Evolutionary conservation across 2,113 vertebrate species (phyloP), one percentile per base, ranked within the genome.

Genomic region (Scomber colias): DNA sequence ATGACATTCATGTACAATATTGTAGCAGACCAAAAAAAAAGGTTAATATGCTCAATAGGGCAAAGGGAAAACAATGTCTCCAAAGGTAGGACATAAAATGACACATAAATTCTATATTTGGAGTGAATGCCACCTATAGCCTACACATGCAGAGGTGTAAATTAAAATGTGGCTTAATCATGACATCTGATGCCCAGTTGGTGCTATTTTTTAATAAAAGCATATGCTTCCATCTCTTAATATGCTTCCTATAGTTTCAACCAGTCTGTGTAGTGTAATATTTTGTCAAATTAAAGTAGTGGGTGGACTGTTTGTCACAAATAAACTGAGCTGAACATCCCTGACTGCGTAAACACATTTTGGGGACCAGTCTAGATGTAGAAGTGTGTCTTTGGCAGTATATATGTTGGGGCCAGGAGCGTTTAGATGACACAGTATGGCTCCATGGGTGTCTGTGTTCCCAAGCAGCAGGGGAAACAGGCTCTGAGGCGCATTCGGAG

Each of bases 401-500:
- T 65, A 16, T 35, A 1, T 3, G 4, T 40, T 40, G 19, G 72
- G 21, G 21, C 7, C 62, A 72, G 92, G 65, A 56, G 86, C 17
- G 44, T 84, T 94, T 90, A 98, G 81, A 96, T 97, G 91, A 85
- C 97, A 95, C 92, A 97, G 93, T 91, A 98, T 77, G 94, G 96
- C 93, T 95, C 97, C 96, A 95, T 96, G 87, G 93, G 96, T 17
- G 94, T 96, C 91, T 95, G 97, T 17, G 97, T 96, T 66, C 94
- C 95, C 92, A 96, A 94, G 92, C 97, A 97, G 94, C 96, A 97
- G 1, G 96, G 95, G 56, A 99, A 95, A 87, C 95, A 95, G 87
- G 97, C 96, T 93, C 96, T 85, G 92, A 99, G 95, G 79, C 96
- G 95, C 91, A 96, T 88, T 90, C 97, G 92, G 61, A 99, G 95